Base-by-base conservation (phyloP, 2,888 invertebrate species). In the Teinopalpus imperialis region DNA sequence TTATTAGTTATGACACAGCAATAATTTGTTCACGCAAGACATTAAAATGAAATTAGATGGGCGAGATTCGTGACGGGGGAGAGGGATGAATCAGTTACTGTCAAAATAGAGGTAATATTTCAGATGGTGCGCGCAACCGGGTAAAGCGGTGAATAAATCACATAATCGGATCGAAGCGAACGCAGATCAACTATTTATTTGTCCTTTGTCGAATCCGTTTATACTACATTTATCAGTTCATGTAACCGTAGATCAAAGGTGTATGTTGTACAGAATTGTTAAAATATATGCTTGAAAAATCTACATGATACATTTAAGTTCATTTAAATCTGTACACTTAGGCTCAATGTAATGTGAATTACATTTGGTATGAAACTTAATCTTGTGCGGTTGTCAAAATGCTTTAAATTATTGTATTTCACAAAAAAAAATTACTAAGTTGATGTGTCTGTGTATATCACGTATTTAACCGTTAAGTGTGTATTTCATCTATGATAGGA, bases 21-120 rank as follows among this genome's bases (percentile, higher is more conserved):
- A 73, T 86, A 86, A 86, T 86, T 79, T 75, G 81, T 80, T 82
- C 81, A 83, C 81, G 78, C 74, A 78, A 79, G 73, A 82, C 74
- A 85, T 80, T 81, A 81, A 81, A 83, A 81, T 79, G 66, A 80
- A 81, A 81, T 82, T 81, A 81, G 76, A 73, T 60, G 60, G 67
- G 72, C 59, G 74, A 72, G 75, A 78, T 76, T 72, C 51, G 49
- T 59, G 63, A 62, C 53, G 50, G 43, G 43, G 51, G 49, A 48
- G 69, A 72, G 73, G 76, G 75, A 69, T 61, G 68, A 66, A 74
- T 72, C 70, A 69, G 68, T 72, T 71, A 61, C 67, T 78, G 79
- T 81, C 78, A 81, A 77, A 81, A 85, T 78, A 81, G 77, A 70
- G 67, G 69, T 63, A 76, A 80, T 80, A 79, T 78, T 78, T 69